These are phyloP conservation scores for Stomatorhinus walkeri DNA, from an alignment of 2,797 vertebrate species.

Conservation along the genomic window DNA sequence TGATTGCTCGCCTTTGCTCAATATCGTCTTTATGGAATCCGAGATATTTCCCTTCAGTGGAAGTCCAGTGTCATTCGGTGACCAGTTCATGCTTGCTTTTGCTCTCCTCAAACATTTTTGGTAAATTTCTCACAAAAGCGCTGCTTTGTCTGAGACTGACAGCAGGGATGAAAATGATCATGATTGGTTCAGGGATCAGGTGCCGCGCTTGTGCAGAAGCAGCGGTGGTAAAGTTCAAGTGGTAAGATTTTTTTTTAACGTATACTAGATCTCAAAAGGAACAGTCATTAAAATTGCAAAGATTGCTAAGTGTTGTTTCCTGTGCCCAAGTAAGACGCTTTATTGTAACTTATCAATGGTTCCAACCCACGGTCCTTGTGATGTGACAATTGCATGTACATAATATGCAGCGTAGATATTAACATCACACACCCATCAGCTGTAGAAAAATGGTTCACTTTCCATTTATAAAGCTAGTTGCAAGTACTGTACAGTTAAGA, in stretches of 20 bases:
- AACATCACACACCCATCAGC: not conserved
- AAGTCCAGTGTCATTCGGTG: not conserved
- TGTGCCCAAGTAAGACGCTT: not conserved
- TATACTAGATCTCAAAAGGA: not conserved
- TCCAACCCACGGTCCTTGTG: not conserved
- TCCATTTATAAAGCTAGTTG: not conserved
- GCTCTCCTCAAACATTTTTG: not conserved
- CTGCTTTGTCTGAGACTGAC: not conserved
- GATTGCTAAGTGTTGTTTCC: not conserved
- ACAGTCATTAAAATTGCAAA: not conserved
- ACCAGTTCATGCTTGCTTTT: not conserved
- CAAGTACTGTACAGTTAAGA: not conserved
- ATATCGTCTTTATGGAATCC: not conserved
- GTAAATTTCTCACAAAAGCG: not conserved
- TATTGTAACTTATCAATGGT: not conserved
- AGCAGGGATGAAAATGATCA: not conserved
- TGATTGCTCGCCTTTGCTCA: not conserved
- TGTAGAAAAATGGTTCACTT: not conserved
- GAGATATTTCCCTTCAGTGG: not conserved
- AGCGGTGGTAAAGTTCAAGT: not conserved
- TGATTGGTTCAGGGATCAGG: not conserved
- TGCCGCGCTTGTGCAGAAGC: not conserved
- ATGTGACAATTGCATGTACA: not conserved
- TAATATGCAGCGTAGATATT: not conserved
- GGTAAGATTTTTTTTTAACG: not conserved